A percentile compares a stretch with the other conserved stretches of the same genome.
Evolutionary conservation across 2,113 vertebrate species (phyloP).

Genomic region (Gallinago paraguaiae): DNA sequence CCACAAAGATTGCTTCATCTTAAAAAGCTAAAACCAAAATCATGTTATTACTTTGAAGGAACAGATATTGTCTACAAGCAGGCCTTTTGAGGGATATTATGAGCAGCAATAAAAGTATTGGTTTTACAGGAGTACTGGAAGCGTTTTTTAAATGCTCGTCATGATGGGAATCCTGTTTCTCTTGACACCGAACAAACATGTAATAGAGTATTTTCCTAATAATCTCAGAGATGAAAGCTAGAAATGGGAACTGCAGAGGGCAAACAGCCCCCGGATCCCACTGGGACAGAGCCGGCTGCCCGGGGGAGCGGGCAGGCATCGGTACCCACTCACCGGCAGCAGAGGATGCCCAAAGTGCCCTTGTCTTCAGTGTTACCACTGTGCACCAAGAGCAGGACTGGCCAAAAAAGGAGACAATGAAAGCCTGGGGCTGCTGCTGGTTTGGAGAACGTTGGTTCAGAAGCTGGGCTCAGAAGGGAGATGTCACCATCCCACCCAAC

Average conservation of each 20-base stretch:
- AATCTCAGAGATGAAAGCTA: neutral
- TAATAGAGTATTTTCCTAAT: neutral
- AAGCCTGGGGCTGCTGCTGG: rapidly evolving
- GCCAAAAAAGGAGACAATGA: rapidly evolving
- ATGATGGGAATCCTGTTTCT: neutral
- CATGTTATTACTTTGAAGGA: neutral
- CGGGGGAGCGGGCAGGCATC: neutral
- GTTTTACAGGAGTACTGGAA: neutral
- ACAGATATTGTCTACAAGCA: neutral
- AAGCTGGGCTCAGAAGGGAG: no score
- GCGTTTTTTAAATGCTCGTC: neutral
- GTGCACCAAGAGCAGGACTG: neutral
- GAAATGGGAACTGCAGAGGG: neutral
- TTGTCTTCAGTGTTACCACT: rapidly evolving
- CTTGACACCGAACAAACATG: neutral
- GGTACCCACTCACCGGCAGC: rapidly evolving
- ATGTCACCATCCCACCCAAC: neutral
- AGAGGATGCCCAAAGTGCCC: rapidly evolving
- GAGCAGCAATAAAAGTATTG: neutral
- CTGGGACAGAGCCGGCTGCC: rapidly evolving
- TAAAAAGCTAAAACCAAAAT: neutral
- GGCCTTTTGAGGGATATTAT: neutral
- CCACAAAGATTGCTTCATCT: neutral
- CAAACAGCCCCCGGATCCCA: neutral
- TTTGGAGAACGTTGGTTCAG: neutral